Conservation (phyloP, 2,888 invertebrate genomes). For the Trichogramma evanescens region DNA sequence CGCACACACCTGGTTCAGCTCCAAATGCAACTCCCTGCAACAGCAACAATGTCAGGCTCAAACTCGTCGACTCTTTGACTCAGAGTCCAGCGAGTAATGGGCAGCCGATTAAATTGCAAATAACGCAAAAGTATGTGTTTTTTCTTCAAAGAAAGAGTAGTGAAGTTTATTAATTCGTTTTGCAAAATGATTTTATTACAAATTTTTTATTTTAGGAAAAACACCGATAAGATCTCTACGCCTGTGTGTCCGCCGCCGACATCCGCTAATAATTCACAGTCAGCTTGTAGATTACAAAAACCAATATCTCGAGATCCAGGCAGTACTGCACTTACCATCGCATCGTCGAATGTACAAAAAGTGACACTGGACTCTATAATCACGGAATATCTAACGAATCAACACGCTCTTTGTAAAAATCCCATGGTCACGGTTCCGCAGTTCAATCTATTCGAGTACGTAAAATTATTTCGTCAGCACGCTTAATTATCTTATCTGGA, state of each 20-base stretch:
- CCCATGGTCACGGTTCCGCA: conserved; percentile 97
- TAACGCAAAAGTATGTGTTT: conserved; percentile 28
- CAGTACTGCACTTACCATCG: conserved; percentile 37
- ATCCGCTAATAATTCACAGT: conserved; percentile 17
- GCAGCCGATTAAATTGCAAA: conserved; percentile 42
- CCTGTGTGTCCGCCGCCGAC: not conserved
- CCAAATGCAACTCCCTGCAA: conserved; percentile 30
- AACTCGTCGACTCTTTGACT: conserved; percentile 37
- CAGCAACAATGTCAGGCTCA: conserved; percentile 34
- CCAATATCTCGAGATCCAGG: conserved; percentile 45
- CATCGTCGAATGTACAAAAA: conserved; percentile 41
- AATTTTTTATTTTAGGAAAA: conserved; percentile 27
- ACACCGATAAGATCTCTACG: conserved; percentile 19
- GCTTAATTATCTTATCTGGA: not conserved
- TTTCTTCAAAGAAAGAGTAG: not conserved
- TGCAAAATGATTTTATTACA: not conserved
- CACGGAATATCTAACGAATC: conserved; percentile 92
- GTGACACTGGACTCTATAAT: conserved; percentile 86
- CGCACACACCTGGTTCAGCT: conserved; percentile 28
- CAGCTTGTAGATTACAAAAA: conserved; percentile 52
- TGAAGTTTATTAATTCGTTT: not conserved
- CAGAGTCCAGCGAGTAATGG: conserved; percentile 32
- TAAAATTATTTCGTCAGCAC: conserved; percentile 25
- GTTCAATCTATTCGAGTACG: conserved; percentile 84
- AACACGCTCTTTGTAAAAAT: conserved; percentile 95